Conservation (phyloP, 2,797 vertebrate genomes). For the Myoxocephalus aenaeus region DNA sequence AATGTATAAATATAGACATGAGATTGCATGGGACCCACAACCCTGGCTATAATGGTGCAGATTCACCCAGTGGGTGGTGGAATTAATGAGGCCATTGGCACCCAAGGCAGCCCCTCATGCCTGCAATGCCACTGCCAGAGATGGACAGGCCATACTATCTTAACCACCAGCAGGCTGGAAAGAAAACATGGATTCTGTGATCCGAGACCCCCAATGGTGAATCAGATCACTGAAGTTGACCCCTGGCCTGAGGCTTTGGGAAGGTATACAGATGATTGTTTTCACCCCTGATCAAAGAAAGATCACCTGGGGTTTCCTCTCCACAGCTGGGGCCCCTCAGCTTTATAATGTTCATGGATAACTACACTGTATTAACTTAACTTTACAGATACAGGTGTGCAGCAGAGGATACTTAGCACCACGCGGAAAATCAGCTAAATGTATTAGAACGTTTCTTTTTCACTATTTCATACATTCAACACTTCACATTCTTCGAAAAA, state of each 20-base stretch:
- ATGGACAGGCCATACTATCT: slow-evolving; percentile 32
- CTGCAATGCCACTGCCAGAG: slow-evolving; percentile 37
- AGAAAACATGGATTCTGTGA: slow-evolving; percentile 60
- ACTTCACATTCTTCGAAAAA: neutral
- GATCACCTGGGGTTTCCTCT: slow-evolving; percentile 32
- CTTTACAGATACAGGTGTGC: slow-evolving; percentile 2
- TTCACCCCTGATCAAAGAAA: slow-evolving; percentile 14
- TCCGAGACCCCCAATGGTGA: slow-evolving; percentile 57
- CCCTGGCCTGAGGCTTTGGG: slow-evolving; percentile 36
- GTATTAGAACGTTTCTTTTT: neutral
- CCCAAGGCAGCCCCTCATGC: slow-evolving; percentile 46
- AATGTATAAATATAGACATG: slow-evolving; percentile 46
- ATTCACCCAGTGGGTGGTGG: slow-evolving; percentile 64
- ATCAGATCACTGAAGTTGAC: slow-evolving; percentile 57
- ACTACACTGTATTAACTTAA: slow-evolving; percentile 8
- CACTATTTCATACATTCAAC: neutral
- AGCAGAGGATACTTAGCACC: neutral
- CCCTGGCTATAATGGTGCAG: slow-evolving; percentile 21
- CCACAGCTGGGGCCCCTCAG: slow-evolving; percentile 42
- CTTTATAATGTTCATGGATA: slow-evolving; percentile 3
- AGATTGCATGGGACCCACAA: slow-evolving; percentile 41
- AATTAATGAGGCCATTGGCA: slow-evolving; percentile 73
- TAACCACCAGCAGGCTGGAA: slow-evolving; percentile 46
- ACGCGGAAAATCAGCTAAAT: neutral
- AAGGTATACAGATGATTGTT: slow-evolving; percentile 50